Evolutionary conservation across 2,888 invertebrate species (phyloP).

Genomic region (Harpalus rufipes): DNA sequence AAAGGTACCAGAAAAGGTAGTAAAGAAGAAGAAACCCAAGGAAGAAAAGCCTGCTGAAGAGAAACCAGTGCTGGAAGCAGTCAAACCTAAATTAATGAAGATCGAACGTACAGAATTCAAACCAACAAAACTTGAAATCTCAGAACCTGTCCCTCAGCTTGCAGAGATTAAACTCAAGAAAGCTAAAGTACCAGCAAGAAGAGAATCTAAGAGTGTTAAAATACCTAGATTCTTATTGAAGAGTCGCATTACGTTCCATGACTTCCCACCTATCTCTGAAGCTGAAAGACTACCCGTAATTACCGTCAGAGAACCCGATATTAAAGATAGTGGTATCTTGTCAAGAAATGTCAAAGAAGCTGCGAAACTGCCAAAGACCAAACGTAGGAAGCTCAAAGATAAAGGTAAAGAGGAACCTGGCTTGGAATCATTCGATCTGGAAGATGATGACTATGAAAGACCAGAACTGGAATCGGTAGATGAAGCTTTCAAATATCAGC

Average conservation of each 20-base stretch:
- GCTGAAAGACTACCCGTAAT: slow-evolving; percentile 73
- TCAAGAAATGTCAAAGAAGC: slow-evolving; percentile 79
- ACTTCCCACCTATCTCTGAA: slow-evolving; percentile 75
- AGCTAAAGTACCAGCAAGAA: slow-evolving; percentile 72
- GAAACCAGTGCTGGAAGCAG: slow-evolving; percentile 69
- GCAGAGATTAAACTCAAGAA: slow-evolving; percentile 82
- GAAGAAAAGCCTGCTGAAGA: slow-evolving; percentile 70
- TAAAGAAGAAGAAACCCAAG: slow-evolving; percentile 53
- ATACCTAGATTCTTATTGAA: slow-evolving; percentile 85
- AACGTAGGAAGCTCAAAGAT: slow-evolving; percentile 75
- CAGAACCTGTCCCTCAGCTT: slow-evolving; percentile 81
- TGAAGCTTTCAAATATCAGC: slow-evolving; percentile 72
- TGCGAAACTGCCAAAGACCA: slow-evolving; percentile 73
- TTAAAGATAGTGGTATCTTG: slow-evolving; percentile 76
- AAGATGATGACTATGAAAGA: slow-evolving; percentile 76
- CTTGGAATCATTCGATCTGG: slow-evolving; percentile 76
- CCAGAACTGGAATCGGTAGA: slow-evolving; percentile 75
- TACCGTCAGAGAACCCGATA: slow-evolving; percentile 74
- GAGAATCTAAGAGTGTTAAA: slow-evolving; percentile 72
- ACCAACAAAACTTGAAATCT: slow-evolving; percentile 81
- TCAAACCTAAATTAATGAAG: slow-evolving; percentile 78
- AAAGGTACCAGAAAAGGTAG: slow-evolving; percentile 63
- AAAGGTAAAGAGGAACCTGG: slow-evolving; percentile 72
- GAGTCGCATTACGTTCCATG: slow-evolving; percentile 83
- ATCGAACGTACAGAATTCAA: slow-evolving; percentile 82